Evolutionary conservation across 64 coral and sea anemone genomes (phyloP), one percentile per base, ranked within the genome.

Genomic region (Montipora sp.): DNA sequence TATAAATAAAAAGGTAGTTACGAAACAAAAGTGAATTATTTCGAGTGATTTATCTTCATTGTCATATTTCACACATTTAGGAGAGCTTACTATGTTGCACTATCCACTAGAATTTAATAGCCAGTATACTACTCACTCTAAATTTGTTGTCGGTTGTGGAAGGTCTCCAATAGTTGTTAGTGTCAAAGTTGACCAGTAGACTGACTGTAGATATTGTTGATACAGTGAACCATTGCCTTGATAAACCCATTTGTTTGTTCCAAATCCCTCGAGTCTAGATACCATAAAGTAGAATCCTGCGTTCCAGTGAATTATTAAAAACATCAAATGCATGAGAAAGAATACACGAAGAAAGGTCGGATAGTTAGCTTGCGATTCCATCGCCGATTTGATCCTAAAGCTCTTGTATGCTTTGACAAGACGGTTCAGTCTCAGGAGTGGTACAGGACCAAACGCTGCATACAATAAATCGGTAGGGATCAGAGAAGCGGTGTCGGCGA

Each of bases 281-380:
- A 99, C 88, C 84, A 99, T 81, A 20, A 94, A 88, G 80, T 99
- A 99, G 4, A 99, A 77, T 0, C 92, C 94, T 51, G 98, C 98
- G 77, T 99, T 99, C 98, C 98, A 99, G 58, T 99, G 95, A 65
- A 99, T 94, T 43, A 96, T 49, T 8, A 99, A 48, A 72, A 99
- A 96, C 98, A 99, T 99, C 8, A 99, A 69, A 90, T 99, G 98
- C 65, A 99, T 77, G 1, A 99, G 92, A 79, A 99, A 99, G 20
- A 99, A 99, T 0, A 99, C 98, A 3, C 98, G 92, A 2, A 94
- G 83, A 47, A 96, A 94, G 0, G 98, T 99, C 4, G 98, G 98
- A 49, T 96, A 94, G 75, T 95, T 99, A 0, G 98, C 93, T 21
- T 94, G 94, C 3, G 94, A 96, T 51, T 99, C 98, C 88, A 99